These are phyloP conservation scores for Peromyscus eremicus DNA, from an alignment of 2,797 vertebrate genomes.

Conservation along the genomic window DNA sequence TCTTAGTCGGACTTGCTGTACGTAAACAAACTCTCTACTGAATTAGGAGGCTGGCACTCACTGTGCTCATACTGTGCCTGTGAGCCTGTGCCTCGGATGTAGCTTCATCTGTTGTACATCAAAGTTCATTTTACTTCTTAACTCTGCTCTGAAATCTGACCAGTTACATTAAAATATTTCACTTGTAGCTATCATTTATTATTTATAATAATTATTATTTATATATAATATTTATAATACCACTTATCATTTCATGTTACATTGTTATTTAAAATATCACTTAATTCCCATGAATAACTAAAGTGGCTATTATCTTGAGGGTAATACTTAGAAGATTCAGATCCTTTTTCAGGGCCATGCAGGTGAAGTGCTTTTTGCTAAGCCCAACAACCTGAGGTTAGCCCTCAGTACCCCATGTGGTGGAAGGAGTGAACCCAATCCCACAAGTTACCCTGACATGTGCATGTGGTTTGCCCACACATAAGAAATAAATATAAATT, in stretches of 20 bases:
- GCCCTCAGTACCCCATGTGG: neutral
- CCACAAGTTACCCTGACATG: neutral
- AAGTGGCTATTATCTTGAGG: conserved; percentile 5
- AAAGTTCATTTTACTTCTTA: neutral
- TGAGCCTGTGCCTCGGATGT: neutral
- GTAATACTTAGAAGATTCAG: conserved; percentile 32
- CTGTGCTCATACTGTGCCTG: neutral
- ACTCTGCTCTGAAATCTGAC: conserved; percentile 3
- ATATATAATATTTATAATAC: neutral
- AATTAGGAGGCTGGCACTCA: neutral
- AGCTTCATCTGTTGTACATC: neutral
- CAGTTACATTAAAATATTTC: neutral
- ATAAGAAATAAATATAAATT: neutral
- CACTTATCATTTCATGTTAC: conserved; percentile 51
- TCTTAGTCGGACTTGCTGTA: neutral
- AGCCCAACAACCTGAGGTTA: neutral
- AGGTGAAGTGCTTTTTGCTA: neutral
- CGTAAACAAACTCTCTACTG: neutral
- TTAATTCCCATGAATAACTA: conserved; percentile 53
- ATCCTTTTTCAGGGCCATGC: neutral
- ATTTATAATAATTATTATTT: neutral
- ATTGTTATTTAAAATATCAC: conserved; percentile 42
- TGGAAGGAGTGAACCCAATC: neutral
- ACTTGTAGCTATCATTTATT: conserved; percentile 9
- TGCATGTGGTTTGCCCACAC: neutral